Conservation (phyloP, 2,888 invertebrate species). For the Norana najaformis region DNA sequence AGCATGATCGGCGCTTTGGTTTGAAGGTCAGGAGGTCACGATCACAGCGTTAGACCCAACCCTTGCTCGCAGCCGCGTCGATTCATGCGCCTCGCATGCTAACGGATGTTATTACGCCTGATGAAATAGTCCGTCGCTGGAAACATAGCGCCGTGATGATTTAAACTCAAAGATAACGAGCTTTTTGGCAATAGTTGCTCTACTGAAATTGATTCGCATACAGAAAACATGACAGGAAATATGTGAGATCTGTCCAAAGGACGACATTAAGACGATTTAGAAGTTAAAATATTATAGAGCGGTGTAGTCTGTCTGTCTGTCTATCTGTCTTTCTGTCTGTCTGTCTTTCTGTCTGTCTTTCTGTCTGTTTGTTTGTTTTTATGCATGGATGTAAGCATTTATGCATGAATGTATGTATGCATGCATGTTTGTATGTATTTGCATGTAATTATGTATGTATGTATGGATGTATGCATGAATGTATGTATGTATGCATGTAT, state of each 20-base stretch:
- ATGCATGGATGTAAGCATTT: neutral
- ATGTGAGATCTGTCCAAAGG: neutral
- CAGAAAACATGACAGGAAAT: neutral
- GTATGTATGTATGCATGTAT: no score
- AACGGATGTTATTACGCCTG: neutral
- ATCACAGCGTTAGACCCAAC: neutral
- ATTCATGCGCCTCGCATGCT: neutral
- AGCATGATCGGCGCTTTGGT: neutral
- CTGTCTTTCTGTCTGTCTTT: neutral
- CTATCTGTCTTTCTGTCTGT: slow-evolving; percentile 14
- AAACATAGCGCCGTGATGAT: neutral
- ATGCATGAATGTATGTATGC: neutral
- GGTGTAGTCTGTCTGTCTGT: neutral
- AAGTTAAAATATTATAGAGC: neutral
- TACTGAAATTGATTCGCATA: neutral
- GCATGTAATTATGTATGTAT: slow-evolving; percentile 10
- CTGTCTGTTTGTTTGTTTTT: neutral
- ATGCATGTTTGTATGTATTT: slow-evolving; percentile 18
- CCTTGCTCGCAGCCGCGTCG: neutral
- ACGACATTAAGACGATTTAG: neutral
- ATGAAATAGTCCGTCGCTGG: neutral
- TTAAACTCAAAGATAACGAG: neutral
- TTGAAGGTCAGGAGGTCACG: neutral
- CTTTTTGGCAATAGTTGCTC: neutral
- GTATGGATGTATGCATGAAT: slow-evolving; percentile 21